These are phyloP conservation scores for Ormyrus thymus DNA, from an alignment of 2,888 invertebrate genomes.

Conservation along the genomic window DNA sequence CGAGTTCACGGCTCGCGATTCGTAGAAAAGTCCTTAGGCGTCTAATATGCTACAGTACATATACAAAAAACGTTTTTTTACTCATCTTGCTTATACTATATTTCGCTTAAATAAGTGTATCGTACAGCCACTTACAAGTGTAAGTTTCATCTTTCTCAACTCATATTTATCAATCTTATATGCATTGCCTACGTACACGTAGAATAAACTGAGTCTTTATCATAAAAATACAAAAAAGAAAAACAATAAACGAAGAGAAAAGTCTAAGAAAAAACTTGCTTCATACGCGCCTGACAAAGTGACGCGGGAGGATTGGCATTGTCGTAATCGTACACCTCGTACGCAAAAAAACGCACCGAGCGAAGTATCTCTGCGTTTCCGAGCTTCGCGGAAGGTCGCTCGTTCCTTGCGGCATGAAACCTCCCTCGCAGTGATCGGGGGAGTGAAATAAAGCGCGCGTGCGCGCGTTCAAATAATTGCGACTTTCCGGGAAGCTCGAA, in stretches of 20 bases:
- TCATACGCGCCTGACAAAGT: slow-evolving; percentile 31
- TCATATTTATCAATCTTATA: background rate
- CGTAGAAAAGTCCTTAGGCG: slow-evolving; percentile 64
- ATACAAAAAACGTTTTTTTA: slow-evolving; percentile 67
- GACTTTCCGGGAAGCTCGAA: slow-evolving; percentile 36
- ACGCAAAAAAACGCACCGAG: background rate
- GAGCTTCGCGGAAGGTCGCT: slow-evolving; percentile 25
- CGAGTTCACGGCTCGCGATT: slow-evolving; percentile 67
- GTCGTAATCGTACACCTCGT: background rate
- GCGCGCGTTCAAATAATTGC: background rate
- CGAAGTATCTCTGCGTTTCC: background rate
- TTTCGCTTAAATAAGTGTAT: slow-evolving; percentile 60
- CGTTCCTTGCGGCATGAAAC: background rate
- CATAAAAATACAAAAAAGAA: slow-evolving; percentile 27
- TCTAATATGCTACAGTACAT: slow-evolving; percentile 73
- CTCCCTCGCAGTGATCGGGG: background rate
- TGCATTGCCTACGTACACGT: slow-evolving; percentile 22
- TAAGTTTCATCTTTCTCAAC: slow-evolving; percentile 6
- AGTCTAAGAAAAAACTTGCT: slow-evolving; percentile 27
- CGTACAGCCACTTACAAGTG: slow-evolving; percentile 55
- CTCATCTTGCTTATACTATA: slow-evolving; percentile 57
- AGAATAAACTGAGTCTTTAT: slow-evolving; percentile 18
- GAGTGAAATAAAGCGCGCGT: background rate
- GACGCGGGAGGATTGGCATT: slow-evolving; percentile 18
- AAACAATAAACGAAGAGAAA: slow-evolving; percentile 44